Conservation (phyloP, 2,113 vertebrate genomes). For the Tragelaphus buxtoni region DNA sequence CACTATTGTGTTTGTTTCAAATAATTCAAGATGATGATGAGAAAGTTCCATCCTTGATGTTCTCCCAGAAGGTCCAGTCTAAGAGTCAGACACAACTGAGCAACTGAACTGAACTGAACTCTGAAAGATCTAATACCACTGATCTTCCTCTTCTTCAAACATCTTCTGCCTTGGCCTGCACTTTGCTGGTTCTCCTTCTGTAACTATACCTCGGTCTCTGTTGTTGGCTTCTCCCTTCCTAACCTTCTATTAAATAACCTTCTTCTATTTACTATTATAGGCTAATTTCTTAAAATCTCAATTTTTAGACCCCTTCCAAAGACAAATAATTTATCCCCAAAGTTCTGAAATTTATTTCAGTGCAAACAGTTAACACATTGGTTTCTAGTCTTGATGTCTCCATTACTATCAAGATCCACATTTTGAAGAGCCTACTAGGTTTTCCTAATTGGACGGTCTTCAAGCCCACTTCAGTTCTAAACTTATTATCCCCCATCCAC, state of each 20-base stretch:
- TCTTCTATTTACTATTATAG: not conserved
- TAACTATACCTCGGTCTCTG: not conserved
- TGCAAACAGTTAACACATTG: not conserved
- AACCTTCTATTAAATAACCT: not conserved
- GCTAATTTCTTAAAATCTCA: not conserved
- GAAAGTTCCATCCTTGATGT: slow-evolving; percentile 16
- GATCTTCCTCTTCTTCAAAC: not conserved
- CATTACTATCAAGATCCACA: not conserved
- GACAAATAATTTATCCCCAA: not conserved
- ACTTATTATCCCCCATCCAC: not conserved
- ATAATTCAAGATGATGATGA: not conserved
- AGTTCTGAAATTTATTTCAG: not conserved
- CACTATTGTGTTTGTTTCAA: not conserved
- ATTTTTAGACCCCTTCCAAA: not conserved
- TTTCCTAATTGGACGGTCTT: not conserved
- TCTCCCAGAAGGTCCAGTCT: not conserved
- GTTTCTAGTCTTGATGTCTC: not conserved
- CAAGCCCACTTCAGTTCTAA: not conserved
- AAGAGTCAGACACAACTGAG: too few species aligned
- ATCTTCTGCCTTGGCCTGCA: not conserved
- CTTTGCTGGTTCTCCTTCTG: not conserved
- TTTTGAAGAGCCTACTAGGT: not conserved
- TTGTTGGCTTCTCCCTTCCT: not conserved
- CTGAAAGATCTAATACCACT: not conserved
- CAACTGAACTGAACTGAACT: too few species aligned